Conservation (phyloP, 2,888 invertebrate species). For the Busseola fusca region DNA sequence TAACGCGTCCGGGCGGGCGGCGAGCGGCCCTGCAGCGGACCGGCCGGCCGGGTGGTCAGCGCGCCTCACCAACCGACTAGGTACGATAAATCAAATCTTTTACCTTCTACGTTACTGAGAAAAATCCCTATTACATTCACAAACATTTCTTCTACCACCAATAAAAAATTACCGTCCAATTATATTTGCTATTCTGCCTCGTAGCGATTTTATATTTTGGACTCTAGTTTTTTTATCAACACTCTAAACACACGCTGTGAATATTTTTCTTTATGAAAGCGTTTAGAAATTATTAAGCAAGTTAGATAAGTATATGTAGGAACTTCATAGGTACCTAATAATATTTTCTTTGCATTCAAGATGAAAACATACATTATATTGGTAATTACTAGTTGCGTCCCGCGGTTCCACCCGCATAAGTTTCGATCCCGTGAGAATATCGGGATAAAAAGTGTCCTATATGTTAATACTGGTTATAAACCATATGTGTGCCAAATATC, state of each 20-base stretch:
- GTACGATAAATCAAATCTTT: conserved; percentile 88
- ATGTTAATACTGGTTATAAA: too few species aligned
- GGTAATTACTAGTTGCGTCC: too few species aligned
- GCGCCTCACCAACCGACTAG: conserved; percentile 78
- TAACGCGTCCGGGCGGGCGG: conserved; percentile 86
- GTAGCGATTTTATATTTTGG: conserved; percentile 22
- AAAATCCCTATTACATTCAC: conserved; percentile 87
- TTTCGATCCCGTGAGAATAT: too few species aligned
- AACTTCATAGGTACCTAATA: background rate
- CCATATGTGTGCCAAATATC: too few species aligned
- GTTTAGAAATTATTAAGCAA: background rate
- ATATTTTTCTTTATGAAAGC: too few species aligned
- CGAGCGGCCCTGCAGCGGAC: conserved; percentile 65
- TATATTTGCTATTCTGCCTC: conserved; percentile 51
- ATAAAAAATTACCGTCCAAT: conserved; percentile 65
- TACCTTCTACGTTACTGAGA: conserved; percentile 84
- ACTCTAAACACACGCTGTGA: background rate
- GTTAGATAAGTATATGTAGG: background rate
- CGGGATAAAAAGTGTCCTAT: too few species aligned
- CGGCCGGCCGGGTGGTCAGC: conserved; percentile 78
- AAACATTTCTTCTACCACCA: conserved; percentile 77
- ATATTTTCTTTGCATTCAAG: background rate
- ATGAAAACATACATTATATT: conserved; percentile 2
- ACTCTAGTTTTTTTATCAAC: background rate
- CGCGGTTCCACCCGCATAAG: too few species aligned